Conservation (phyloP, 1,140 invertebrate genomes). For the Radopholus similis region DNA sequence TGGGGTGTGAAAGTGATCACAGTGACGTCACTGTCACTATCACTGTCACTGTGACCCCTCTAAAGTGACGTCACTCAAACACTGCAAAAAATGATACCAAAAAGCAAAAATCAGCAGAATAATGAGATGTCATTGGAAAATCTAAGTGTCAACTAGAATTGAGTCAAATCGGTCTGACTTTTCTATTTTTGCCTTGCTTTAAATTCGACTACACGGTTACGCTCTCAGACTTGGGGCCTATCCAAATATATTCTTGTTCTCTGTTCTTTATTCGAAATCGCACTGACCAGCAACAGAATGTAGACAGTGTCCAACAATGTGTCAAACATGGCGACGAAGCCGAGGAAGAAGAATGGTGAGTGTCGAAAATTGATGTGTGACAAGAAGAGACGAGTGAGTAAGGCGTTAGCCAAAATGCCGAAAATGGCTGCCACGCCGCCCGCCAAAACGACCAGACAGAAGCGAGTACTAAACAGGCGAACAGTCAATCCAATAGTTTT, state of each 20-base stretch:
- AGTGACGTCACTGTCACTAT: too few species aligned
- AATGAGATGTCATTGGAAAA: too few species aligned
- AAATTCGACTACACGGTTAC: neutral
- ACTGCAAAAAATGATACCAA: too few species aligned
- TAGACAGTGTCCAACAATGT: conserved; percentile 38
- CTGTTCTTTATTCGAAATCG: neutral
- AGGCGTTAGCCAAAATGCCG: conserved; percentile 39
- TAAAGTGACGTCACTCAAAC: too few species aligned
- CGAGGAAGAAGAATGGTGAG: conserved; percentile 46
- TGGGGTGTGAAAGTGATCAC: too few species aligned
- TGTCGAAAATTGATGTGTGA: conserved; percentile 35
- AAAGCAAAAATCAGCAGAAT: too few species aligned
- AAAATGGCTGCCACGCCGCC: conserved; percentile 32
- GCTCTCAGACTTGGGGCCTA: neutral
- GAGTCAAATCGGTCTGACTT: too few species aligned
- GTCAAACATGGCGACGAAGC: conserved; percentile 45
- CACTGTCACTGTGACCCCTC: too few species aligned
- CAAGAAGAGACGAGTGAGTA: conserved; percentile 35
- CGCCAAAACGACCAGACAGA: conserved; percentile 24
- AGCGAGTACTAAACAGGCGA: conserved; percentile 14
- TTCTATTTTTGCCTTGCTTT: neutral
- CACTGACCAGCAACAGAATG: conserved; percentile 38
- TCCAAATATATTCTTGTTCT: neutral
- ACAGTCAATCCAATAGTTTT: neutral
- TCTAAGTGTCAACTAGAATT: too few species aligned